These are phyloP conservation scores for Chinchilla lanigera DNA, from an alignment of 2,113 vertebrate genomes.

Conservation along the genomic window DNA sequence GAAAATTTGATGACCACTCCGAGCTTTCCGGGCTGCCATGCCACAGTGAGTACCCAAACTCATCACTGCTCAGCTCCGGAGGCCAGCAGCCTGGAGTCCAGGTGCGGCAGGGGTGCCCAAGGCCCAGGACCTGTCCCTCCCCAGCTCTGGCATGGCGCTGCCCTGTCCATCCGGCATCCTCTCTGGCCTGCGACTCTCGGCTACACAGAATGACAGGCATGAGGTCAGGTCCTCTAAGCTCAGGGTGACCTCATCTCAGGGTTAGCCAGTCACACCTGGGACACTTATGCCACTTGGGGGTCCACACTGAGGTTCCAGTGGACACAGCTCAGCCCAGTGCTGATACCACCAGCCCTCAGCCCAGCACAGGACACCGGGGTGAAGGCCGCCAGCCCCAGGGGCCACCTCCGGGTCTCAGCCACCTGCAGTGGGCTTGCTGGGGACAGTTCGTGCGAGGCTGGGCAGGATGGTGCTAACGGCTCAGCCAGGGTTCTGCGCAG, in stretches of 20 bases:
- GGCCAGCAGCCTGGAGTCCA: neutral
- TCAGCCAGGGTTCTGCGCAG: neutral
- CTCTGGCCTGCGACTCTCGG: neutral
- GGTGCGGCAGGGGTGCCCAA: accelerated
- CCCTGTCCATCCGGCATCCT: neutral
- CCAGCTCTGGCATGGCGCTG: neutral
- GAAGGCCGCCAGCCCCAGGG: accelerated
- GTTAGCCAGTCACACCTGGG: neutral
- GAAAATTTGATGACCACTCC: neutral
- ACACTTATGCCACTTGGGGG: neutral
- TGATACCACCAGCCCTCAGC: accelerated
- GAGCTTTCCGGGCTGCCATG: accelerated
- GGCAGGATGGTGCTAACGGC: neutral
- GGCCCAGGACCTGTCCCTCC: neutral
- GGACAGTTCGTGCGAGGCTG: accelerated
- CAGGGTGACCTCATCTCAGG: neutral
- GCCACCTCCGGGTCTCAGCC: accelerated
- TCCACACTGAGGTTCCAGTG: neutral
- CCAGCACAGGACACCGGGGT: accelerated
- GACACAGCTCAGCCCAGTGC: accelerated
- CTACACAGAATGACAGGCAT: neutral
- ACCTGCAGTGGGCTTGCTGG: accelerated
- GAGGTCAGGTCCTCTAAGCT: neutral
- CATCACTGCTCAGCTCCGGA: accelerated
- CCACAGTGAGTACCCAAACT: accelerated